Percentiles rank a stretch among this genome's conserved stretches.
These are phyloP conservation scores for Strix uralensis DNA, from an alignment of 2,113 vertebrate species.

Conservation along the genomic window DNA sequence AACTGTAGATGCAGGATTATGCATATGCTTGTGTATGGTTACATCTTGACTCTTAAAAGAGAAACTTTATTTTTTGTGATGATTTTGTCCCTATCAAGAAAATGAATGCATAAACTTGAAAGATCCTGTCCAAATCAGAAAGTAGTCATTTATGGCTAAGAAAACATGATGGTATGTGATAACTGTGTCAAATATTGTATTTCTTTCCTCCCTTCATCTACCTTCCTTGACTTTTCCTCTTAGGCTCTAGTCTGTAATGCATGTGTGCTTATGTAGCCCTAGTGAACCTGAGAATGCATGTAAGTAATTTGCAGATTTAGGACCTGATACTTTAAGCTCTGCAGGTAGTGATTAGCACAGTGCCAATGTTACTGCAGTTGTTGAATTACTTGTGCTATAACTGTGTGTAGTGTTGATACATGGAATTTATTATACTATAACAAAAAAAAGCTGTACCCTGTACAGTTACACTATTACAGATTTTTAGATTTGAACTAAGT, in stretches of 20 bases:
- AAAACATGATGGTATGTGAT: background rate
- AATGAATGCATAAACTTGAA: background rate
- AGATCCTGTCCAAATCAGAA: background rate
- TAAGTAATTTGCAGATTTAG: background rate
- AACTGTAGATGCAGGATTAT: background rate
- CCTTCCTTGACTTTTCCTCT: background rate
- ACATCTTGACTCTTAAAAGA: background rate
- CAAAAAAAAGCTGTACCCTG: background rate
- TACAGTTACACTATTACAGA: fast-evolving
- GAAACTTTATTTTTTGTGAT: background rate
- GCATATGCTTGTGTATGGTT: background rate
- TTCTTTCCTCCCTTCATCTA: background rate
- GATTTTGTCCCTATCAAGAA: background rate
- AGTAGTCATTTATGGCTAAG: background rate
- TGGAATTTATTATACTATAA: background rate
- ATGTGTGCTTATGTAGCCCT: background rate
- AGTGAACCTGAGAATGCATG: background rate
- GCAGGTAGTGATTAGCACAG: background rate
- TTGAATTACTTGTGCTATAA: background rate
- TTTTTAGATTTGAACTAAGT: background rate
- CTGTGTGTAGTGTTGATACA: background rate
- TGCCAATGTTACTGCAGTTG: background rate
- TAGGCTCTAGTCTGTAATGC: background rate
- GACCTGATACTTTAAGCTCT: background rate
- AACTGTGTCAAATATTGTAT: background rate